A percentile compares a stretch with the other conserved stretches of the same genome.
Evolutionary conservation across 2,888 invertebrate species (phyloP).

Genomic region (Aphodius sticticus): DNA sequence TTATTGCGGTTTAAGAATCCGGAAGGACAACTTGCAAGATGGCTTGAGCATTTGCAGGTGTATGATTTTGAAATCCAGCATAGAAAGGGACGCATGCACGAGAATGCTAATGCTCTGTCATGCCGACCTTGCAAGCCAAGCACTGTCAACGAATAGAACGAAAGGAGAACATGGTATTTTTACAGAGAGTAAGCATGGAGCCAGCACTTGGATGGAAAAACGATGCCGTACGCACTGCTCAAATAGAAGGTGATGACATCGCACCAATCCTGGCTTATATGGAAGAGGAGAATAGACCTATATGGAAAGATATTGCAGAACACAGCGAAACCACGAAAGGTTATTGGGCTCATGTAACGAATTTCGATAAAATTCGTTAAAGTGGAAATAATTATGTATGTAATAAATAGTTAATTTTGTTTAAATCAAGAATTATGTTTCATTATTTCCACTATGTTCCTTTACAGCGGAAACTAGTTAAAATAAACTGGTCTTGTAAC

Average conservation of each 20-base stretch:
- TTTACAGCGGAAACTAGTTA: too few species aligned
- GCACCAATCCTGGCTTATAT: not conserved
- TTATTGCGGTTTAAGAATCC: constrained; percentile 49
- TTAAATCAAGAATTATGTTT: too few species aligned
- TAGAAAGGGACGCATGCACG: constrained; percentile 29
- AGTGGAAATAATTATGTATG: too few species aligned
- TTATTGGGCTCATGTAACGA: too few species aligned
- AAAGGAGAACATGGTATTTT: not conserved
- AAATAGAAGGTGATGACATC: not conserved
- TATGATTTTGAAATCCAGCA: constrained; percentile 47
- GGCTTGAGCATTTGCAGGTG: constrained; percentile 41
- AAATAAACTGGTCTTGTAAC: too few species aligned
- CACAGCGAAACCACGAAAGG: constrained; percentile 29
- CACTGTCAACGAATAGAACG: not conserved
- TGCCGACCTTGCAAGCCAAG: not conserved
- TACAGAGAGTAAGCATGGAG: not conserved
- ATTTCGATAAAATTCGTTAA: too few species aligned
- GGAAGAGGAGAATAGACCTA: constrained; percentile 6
- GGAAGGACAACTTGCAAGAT: constrained; percentile 51
- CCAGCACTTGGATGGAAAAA: not conserved
- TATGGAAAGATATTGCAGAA: constrained; percentile 36
- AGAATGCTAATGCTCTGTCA: constrained; percentile 12
- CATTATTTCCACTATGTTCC: too few species aligned
- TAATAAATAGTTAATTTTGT: too few species aligned
- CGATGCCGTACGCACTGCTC: not conserved